Percentiles rank a stretch among this genome's conserved stretches.
phyloP scores from a whole-genome alignment of 2,888 invertebrate species.

The Odontothrips loti region DNA sequence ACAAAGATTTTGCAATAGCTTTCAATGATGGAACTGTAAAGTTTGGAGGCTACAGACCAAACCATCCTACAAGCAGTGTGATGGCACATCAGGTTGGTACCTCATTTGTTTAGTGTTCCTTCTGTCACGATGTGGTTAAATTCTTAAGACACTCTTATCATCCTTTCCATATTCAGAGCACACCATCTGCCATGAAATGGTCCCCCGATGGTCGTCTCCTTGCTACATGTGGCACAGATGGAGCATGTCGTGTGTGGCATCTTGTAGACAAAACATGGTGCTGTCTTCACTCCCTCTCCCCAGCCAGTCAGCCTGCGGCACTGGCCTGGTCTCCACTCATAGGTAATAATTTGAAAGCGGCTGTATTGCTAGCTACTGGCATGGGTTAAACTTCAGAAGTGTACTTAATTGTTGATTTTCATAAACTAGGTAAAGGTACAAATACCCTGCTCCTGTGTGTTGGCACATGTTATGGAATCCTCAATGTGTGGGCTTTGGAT shows the following conservation, averaged over 20 bases:
- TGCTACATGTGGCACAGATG: conserved; percentile 51
- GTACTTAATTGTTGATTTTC: background rate
- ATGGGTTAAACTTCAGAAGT: background rate
- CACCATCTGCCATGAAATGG: conserved; percentile 50
- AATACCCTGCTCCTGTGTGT: conserved; percentile 49
- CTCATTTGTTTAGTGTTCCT: background rate
- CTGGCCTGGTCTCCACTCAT: conserved; percentile 54
- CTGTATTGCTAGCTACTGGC: no score
- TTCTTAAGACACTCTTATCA: conserved; percentile 20
- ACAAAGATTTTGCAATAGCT: conserved; percentile 53
- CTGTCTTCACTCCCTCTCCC: conserved; percentile 48
- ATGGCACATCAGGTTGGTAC: conserved; percentile 46
- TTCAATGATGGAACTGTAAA: conserved; percentile 54
- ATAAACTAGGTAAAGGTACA: conserved; percentile 39
- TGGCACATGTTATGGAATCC: conserved; percentile 53
- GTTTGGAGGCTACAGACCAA: conserved; percentile 46
- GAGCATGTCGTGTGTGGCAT: conserved; percentile 43
- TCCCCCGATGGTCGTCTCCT: conserved; percentile 52
- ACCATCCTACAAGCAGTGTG: conserved; percentile 44
- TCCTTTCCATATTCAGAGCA: conserved; percentile 40
- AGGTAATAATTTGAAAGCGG: conserved; percentile 42
- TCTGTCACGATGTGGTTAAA: background rate
- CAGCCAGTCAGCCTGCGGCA: conserved; percentile 49
- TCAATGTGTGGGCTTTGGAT: conserved; percentile 48
- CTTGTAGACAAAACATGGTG: conserved; percentile 47